A percentile compares a stretch with the other conserved stretches of the same genome.
Conservation (phyloP, 2,113 vertebrate species). For the Nestor notabilis region DNA sequence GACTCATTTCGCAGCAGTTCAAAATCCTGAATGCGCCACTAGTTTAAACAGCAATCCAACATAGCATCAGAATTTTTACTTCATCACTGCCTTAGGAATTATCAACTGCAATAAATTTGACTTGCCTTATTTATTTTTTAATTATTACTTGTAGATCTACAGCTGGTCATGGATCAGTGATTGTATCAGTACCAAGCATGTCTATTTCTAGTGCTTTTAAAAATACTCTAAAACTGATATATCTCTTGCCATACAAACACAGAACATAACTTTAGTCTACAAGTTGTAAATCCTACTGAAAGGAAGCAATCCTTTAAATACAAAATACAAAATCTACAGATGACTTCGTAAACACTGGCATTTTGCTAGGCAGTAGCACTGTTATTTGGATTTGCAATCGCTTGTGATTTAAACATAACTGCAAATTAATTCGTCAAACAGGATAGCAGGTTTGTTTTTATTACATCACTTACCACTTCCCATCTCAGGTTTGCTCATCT, state of each 20-base stretch:
- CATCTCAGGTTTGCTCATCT: background rate
- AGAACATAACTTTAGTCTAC: background rate
- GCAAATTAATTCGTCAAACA: background rate
- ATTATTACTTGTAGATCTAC: background rate
- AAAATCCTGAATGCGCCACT: background rate
- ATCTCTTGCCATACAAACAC: background rate
- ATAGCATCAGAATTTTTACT: background rate
- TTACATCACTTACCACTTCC: background rate
- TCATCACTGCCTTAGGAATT: background rate
- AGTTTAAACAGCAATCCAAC: background rate
- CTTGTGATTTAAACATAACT: background rate
- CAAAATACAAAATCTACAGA: background rate
- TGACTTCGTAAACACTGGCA: background rate
- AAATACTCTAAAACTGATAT: background rate
- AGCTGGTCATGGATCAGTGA: background rate
- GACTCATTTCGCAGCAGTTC: background rate
- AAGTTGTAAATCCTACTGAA: background rate
- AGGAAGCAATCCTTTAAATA: background rate
- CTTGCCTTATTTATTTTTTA: background rate
- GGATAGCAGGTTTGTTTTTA: background rate
- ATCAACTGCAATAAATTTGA: background rate
- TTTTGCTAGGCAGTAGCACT: background rate
- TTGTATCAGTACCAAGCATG: background rate
- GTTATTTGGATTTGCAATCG: background rate
- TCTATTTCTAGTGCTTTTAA: background rate